Evolutionary conservation across 2,888 invertebrate species (phyloP).

Genomic region (Cantharis nigra): DNA sequence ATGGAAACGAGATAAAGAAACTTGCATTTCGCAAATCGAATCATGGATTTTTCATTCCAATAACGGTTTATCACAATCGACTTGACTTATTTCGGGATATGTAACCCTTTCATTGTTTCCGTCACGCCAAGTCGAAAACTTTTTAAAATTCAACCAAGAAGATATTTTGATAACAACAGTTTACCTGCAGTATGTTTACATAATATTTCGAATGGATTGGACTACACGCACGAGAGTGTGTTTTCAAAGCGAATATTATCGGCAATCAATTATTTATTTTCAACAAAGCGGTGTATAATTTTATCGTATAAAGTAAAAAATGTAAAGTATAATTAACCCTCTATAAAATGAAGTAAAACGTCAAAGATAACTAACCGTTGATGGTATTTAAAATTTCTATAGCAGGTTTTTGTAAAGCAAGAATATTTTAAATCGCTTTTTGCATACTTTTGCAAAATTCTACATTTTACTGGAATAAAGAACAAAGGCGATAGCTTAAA

Average conservation of each 20-base stretch:
- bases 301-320: not conserved
- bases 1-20: not conserved
- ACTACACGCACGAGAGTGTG: not conserved
- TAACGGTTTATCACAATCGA: not conserved
- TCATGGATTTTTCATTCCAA: not conserved
- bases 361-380: not conserved
- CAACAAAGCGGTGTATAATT: not conserved
- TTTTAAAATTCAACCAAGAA: not conserved
- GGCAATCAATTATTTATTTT: not conserved
- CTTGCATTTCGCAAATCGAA: not conserved
- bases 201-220: not conserved
- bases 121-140: not conserved
- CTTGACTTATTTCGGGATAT: not conserved
- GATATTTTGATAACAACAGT: not conserved
- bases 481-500: conserved; percentile 8
- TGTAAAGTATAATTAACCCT: not conserved
- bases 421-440: conserved; percentile 9
- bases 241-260: not conserved
- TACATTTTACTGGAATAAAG: conserved; percentile 8
- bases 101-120: not conserved
- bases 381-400: not conserved
- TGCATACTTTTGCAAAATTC: not conserved
- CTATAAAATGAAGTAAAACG: not conserved
- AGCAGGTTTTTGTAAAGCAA: conserved; percentile 8
- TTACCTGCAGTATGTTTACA: not conserved